Evolutionary conservation across 2,888 invertebrate species (phyloP).

Genomic region (Bombyx huttoni): DNA sequence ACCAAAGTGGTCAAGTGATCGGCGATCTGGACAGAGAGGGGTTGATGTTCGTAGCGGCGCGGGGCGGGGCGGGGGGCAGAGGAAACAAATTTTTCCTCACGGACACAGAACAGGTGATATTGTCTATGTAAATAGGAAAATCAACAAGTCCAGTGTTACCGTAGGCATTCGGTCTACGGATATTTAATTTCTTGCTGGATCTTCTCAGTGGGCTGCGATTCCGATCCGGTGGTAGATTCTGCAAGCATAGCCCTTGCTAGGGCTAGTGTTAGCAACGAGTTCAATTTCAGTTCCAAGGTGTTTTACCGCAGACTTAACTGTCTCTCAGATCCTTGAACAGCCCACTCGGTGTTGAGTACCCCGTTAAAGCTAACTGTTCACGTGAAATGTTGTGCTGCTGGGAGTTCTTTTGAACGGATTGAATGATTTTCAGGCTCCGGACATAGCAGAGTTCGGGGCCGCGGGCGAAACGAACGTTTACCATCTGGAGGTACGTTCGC

Average conservation of each 20-base stretch:
- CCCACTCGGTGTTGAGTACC: neutral
- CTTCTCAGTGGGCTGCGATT: too few relatives aligned
- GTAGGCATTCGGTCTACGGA: too few relatives aligned
- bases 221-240: neutral
- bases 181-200: too few relatives aligned
- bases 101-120: slow-evolving; percentile 76
- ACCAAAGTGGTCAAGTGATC: slow-evolving; percentile 26
- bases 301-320: neutral
- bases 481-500: slow-evolving; percentile 86
- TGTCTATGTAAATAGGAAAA: neutral
- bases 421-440: slow-evolving; percentile 75
- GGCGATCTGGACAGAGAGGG: slow-evolving; percentile 58
- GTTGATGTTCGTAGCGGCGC: slow-evolving; percentile 90
- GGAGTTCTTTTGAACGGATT: too few relatives aligned
- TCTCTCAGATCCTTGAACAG: neutral
- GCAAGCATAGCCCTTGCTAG: neutral
- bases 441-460: slow-evolving; percentile 90
- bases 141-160: neutral
- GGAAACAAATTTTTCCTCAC: slow-evolving; percentile 94
- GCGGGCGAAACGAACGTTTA: slow-evolving; percentile 83
- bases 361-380: too few relatives aligned
- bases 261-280: too few relatives aligned
- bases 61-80: slow-evolving; percentile 96
- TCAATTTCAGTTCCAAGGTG: too few relatives aligned
- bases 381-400: too few relatives aligned